Conservation (phyloP, 2,113 vertebrate genomes). For the Ia io region DNA sequence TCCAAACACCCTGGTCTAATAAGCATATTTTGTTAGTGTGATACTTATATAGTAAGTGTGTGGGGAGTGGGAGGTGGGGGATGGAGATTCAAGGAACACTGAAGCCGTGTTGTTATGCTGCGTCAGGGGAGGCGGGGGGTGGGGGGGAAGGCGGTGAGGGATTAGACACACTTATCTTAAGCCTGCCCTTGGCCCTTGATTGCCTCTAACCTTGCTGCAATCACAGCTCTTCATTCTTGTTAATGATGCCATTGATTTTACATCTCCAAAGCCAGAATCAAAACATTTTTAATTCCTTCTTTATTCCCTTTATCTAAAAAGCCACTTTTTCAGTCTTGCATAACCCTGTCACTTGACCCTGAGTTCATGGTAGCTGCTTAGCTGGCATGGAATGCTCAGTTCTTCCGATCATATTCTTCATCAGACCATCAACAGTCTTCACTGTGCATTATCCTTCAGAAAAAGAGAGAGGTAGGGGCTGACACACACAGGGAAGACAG, state of each 20-base stretch:
- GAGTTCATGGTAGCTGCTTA: not conserved
- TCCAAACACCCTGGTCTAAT: not conserved
- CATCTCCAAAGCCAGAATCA: not conserved
- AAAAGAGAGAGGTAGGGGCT: not conserved
- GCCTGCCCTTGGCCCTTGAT: not conserved
- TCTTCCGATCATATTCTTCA: not conserved
- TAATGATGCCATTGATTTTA: slow-evolving; percentile 1
- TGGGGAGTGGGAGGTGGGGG: accelerated
- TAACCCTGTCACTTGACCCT: slow-evolving; percentile 20
- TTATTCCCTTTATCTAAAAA: slow-evolving; percentile 8
- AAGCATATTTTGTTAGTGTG: not conserved
- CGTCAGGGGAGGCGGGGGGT: not conserved
- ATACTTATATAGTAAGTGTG: not conserved
- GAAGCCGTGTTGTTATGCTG: not conserved
- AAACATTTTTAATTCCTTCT: not conserved
- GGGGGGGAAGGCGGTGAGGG: no score
- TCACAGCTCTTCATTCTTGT: not conserved
- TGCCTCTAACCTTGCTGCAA: not conserved
- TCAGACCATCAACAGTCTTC: not conserved
- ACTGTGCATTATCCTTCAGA: not conserved
- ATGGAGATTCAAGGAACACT: not conserved
- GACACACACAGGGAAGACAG: not conserved
- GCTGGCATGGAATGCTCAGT: not conserved
- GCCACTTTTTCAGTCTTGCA: not conserved
- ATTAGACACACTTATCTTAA: not conserved